Evolutionary conservation across 1,140 invertebrate species (phyloP), one percentile per base, ranked within the genome.

Genomic region (Ladona fulva): DNA sequence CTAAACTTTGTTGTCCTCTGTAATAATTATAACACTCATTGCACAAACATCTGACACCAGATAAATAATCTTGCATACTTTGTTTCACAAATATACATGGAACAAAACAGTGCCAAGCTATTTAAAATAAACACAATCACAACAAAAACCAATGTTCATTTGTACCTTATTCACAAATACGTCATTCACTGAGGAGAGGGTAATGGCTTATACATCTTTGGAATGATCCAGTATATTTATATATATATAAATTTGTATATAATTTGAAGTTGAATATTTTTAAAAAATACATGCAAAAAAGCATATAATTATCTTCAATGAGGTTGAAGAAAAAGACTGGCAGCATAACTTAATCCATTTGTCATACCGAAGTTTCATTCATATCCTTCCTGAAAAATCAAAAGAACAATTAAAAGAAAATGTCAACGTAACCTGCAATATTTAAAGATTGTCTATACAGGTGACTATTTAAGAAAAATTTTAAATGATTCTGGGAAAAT

Each of bases 361-460:
- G 24, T 81, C 77, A 82, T 24, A 82, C 81, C 24, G 81, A 80
- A 76, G 81, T 82, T 77, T 82, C 81, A 81, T 81, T 82, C 78
- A 81, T 81, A 82, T 80, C 81, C 77, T 81, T 82, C 81, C 81
- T 82, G 77, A 37, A 82, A 79, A 77, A 66, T 78, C 37, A 25
- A 79, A 74, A 79, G 42, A 79, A 77, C 37, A 79, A 76, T 42
- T 37, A 37, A 66, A 29, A 78, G 29, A 42, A 8, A 74, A 74
- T n/a, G 73, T 7, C 29, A 76, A 42, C 1, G 8, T 37, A 37
- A 37, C 29, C 29, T 37, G 8, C 29, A 37, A 37, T 37, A 1
- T 37, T 5, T 37, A 37, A 37, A 37, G 8, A 37, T 37, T 37
- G 3, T 37, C 1, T 37, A 1, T 37, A 37, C 29, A 5, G 29